Conservation (phyloP, 1,140 invertebrate genomes). For the Drosophila kurseongensis region DNA sequence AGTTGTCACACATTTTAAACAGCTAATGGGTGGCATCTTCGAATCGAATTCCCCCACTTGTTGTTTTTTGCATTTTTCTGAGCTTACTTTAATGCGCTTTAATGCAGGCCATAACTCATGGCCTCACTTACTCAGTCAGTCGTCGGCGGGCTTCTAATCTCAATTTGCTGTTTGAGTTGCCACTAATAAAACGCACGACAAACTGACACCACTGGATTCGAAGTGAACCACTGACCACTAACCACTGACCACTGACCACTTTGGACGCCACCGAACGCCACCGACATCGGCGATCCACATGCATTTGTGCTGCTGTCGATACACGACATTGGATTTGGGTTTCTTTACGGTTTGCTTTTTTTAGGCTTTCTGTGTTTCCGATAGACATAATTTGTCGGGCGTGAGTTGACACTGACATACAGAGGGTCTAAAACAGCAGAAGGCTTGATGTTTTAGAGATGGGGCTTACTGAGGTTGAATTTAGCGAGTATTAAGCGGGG, state of each 20-base stretch:
- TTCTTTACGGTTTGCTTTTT: constrained; percentile 5
- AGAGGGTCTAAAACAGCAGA: background rate
- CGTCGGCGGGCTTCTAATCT: constrained; percentile 59
- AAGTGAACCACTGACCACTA: constrained; percentile 28
- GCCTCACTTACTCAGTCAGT: constrained; percentile 45
- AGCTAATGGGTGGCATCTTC: constrained; percentile 23
- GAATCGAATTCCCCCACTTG: background rate
- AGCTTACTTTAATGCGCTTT: constrained; percentile 49
- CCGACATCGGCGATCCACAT: constrained; percentile 14
- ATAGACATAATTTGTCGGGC: constrained; percentile 55
- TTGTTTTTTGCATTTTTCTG: constrained; percentile 9
- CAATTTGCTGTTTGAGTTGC: constrained; percentile 68
- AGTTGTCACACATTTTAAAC: constrained; percentile 13
- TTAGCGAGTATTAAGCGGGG: too few relatives aligned
- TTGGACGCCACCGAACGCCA: constrained; percentile 13
- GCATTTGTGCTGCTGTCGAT: constrained; percentile 40
- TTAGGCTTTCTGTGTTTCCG: constrained; percentile 49
- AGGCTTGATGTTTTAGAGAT: constrained; percentile 8
- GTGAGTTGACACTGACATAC: constrained; percentile 51
- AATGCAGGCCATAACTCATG: constrained; percentile 74
- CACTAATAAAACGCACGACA: constrained; percentile 72
- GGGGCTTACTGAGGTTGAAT: background rate
- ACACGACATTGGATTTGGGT: constrained; percentile 38
- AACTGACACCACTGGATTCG: constrained; percentile 38
- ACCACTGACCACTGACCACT: constrained; percentile 37